phyloP scores from a whole-genome alignment of 2,113 vertebrate species.

The Pteronura brasiliensis region DNA sequence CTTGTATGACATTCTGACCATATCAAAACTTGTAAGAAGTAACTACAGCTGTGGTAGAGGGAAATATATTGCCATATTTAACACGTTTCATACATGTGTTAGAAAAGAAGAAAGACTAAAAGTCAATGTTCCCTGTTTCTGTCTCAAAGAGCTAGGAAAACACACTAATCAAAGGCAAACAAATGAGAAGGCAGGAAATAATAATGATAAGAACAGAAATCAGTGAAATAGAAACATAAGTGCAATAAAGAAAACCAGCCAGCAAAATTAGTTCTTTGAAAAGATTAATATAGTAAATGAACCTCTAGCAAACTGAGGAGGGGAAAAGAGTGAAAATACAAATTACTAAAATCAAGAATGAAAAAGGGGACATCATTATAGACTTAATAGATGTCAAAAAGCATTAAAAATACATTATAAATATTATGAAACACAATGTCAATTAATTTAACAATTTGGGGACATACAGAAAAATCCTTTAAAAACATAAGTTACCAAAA shows the following conservation, averaged over 20 bases:
- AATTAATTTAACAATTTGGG: not conserved
- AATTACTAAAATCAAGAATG: not conserved
- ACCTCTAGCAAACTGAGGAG: not conserved
- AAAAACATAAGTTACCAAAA: not conserved
- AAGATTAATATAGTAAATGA: not conserved
- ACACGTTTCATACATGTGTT: not conserved
- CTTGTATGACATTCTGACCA: not conserved
- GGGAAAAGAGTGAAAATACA: not conserved
- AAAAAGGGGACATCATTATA: not conserved
- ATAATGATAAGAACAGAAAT: not conserved
- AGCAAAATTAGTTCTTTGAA: not conserved
- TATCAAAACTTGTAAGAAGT: not conserved
- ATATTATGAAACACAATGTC: not conserved
- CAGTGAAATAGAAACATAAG: not conserved
- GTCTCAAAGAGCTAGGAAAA: not conserved
- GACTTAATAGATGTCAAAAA: not conserved
- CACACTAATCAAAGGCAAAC: not conserved
- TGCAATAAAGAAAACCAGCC: not conserved
- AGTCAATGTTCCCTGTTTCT: not conserved
- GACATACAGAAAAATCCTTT: not conserved
- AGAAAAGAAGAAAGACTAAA: not conserved
- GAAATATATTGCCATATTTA: not conserved
- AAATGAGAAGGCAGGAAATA: not conserved
- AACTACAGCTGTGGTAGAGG: not conserved
- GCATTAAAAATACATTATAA: not conserved